Conservation (phyloP, 2,888 invertebrate species). For the Tenthredo amoena region DNA sequence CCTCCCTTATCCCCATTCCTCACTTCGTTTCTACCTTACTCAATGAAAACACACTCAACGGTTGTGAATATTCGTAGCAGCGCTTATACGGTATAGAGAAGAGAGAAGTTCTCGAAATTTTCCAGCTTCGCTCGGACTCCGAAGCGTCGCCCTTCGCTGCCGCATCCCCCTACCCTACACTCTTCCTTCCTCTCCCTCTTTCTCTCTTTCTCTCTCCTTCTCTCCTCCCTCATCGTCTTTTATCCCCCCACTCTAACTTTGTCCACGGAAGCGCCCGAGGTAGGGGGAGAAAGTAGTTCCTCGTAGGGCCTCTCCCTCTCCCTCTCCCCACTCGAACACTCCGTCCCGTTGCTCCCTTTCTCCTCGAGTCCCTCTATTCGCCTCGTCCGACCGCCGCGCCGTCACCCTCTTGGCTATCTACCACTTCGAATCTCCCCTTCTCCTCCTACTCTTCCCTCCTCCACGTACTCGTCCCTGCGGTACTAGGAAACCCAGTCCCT, state of each 20-base stretch:
- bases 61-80: not conserved
- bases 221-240: not conserved
- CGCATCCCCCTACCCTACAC: constrained; percentile 37
- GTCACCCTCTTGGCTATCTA: constrained; percentile 37
- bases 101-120: constrained; percentile 17
- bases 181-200: not conserved
- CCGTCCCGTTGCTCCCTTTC: constrained; percentile 18
- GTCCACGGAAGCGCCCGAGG: constrained; percentile 31
- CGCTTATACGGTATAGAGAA: not conserved
- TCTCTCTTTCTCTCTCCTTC: not conserved
- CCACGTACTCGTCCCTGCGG: constrained; percentile 39
- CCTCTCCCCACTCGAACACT: constrained; percentile 47
- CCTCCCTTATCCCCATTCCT: not conserved
- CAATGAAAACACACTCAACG: not conserved
- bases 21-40: not conserved
- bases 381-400: not conserved
- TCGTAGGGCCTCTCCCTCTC: constrained; percentile 35
- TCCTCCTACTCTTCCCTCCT: constrained; percentile 11
- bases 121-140: constrained; percentile 34
- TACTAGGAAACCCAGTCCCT: constrained; percentile 49
- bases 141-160: constrained; percentile 25
- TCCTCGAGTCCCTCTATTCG: not conserved
- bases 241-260: not conserved
- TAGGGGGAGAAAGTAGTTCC: constrained; percentile 49
- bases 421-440: constrained; percentile 13